A percentile compares a stretch with the other conserved stretches of the same genome.
Conservation (phyloP, 2,888 invertebrate genomes). For the Brenthis ino region DNA sequence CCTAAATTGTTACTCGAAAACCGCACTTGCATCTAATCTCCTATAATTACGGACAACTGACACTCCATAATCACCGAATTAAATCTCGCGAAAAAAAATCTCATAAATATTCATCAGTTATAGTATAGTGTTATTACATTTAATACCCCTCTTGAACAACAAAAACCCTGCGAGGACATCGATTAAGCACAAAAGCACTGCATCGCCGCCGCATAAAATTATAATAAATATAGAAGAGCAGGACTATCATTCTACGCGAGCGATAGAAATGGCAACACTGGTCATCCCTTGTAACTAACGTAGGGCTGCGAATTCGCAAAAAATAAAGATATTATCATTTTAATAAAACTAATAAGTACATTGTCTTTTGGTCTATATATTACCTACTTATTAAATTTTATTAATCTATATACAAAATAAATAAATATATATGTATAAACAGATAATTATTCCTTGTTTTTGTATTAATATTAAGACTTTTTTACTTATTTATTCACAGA, state of each 20-base stretch:
- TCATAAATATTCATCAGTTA: constrained; percentile 69
- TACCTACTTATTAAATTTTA: too few relatives aligned
- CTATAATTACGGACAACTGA: constrained; percentile 71
- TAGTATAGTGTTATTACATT: constrained; percentile 59
- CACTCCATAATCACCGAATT: constrained; percentile 67
- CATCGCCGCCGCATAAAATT: constrained; percentile 75
- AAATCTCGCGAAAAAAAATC: constrained; percentile 62
- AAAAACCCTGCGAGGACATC: constrained; percentile 67
- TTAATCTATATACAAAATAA: too few relatives aligned
- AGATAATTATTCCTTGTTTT: too few relatives aligned
- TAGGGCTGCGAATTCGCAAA: constrained; percentile 2
- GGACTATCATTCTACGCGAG: constrained; percentile 28
- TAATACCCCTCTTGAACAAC: constrained; percentile 66
- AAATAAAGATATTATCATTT: neutral
- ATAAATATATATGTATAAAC: too few relatives aligned
- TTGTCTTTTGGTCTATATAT: neutral
- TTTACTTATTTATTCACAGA: too few relatives aligned
- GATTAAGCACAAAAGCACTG: constrained; percentile 73
- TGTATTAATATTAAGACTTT: too few relatives aligned
- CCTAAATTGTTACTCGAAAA: constrained; percentile 3
- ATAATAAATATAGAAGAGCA: constrained; percentile 75
- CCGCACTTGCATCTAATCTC: constrained; percentile 43
- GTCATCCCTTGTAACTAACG: constrained; percentile 48
- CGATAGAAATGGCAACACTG: constrained; percentile 41
- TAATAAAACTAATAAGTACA: neutral